phyloP scores from a whole-genome alignment of 92 coral and sea anemone species.

The Ricordea florida region DNA sequence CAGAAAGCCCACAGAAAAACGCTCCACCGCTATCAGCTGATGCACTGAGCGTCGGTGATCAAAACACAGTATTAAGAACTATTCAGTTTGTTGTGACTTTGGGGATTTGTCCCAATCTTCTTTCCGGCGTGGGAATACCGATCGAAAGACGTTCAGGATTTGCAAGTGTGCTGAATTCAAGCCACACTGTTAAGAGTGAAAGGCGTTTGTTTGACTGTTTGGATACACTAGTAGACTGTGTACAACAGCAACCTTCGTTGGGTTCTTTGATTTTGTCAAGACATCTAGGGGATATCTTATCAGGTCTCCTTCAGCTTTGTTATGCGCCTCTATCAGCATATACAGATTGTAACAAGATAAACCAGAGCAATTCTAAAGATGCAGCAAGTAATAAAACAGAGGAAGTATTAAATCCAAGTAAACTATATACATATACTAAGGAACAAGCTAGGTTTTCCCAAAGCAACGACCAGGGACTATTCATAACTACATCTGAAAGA shows the following conservation, averaged over 20 bases:
- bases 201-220: conserved; percentile 67
- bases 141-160: conserved; percentile 85
- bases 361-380: too few species aligned
- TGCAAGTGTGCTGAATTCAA: conserved; percentile 39
- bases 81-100: conserved; percentile 79
- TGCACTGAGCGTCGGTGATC: conserved; percentile 77
- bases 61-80: conserved; percentile 69
- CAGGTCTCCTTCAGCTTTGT: conserved; percentile 79
- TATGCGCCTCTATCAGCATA: conserved; percentile 54
- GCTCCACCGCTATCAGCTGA: conserved; percentile 62
- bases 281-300: conserved; percentile 82
- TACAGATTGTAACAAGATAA: not conserved
- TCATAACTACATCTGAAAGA: conserved; percentile 53
- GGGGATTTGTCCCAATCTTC: conserved; percentile 87
- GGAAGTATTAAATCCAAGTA: not conserved
- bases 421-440: not conserved
- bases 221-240: conserved; percentile 57
- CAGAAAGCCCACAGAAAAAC: too few species aligned
- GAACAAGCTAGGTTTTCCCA: not conserved
- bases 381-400: not conserved
- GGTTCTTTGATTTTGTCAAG: conserved; percentile 84
- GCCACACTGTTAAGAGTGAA: conserved; percentile 51
- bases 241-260: conserved; percentile 60
- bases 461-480: not conserved
- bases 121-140: conserved; percentile 86